phyloP scores from a whole-genome alignment of 1,140 invertebrate genomes.

The Eriocheir sinensis region DNA sequence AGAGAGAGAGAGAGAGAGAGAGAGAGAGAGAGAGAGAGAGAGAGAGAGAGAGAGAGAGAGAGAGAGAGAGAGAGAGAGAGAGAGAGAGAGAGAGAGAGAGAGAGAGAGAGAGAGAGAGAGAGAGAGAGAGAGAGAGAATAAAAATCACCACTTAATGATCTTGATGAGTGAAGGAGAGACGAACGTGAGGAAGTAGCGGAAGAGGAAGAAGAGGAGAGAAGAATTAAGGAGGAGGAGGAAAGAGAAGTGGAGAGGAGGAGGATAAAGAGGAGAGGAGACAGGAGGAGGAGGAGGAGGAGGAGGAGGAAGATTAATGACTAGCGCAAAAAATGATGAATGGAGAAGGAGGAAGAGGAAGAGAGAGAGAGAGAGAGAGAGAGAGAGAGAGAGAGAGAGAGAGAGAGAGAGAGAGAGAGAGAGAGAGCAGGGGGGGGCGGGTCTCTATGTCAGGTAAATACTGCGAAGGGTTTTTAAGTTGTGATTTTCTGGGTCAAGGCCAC shows the following conservation, averaged over 20 bases:
- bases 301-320: neutral
- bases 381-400: constrained; percentile 28
- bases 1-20: constrained; percentile 31
- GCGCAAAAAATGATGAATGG: neutral
- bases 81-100: neutral
- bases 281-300: neutral
- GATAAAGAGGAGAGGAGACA: no score
- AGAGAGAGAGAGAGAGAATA: neutral
- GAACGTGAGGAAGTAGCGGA: neutral
- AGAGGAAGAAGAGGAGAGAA: neutral
- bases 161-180: neutral
- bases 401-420: constrained; percentile 19
- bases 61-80: neutral
- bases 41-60: constrained; percentile 19
- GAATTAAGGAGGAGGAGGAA: neutral
- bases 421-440: neutral
- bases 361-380: constrained; percentile 34
- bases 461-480: neutral
- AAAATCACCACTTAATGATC: no score
- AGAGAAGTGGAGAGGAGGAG: neutral
- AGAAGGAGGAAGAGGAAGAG: neutral
- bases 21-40: constrained; percentile 31
- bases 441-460: neutral
- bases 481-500: constrained; percentile 1
- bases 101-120: neutral